phyloP scores from a whole-genome alignment of 2,797 vertebrate genomes.

The Alosa sapidissima region DNA sequence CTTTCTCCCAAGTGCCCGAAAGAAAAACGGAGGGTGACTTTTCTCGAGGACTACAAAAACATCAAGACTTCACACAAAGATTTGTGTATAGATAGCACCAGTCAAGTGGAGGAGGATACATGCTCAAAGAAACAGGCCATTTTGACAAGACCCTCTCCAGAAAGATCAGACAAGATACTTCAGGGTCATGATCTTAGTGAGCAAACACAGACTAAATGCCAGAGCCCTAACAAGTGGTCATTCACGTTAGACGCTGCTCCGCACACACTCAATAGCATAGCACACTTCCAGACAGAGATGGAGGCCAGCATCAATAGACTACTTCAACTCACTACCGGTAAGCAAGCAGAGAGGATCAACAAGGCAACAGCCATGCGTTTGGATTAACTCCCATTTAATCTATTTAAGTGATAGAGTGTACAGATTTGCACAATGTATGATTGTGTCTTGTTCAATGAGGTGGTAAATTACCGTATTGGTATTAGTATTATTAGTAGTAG shows the following conservation, averaged over 20 bases:
- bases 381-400: not conserved
- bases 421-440: too few species aligned
- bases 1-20: constrained; percentile 36
- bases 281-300: constrained; percentile 29
- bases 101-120: not conserved
- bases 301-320: constrained; percentile 39
- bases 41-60: constrained; percentile 54
- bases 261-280: not conserved
- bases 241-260: not conserved
- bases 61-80: not conserved
- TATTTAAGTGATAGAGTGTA: too few species aligned
- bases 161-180: not conserved
- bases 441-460: too few species aligned
- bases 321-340: constrained; percentile 39
- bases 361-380: not conserved
- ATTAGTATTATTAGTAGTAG: not conserved
- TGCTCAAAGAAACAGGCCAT: not conserved
- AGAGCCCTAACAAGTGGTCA: not conserved
- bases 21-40: constrained; percentile 59
- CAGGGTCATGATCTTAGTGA: constrained; percentile 12
- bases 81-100: not conserved
- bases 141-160: constrained; percentile 2
- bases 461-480: too few species aligned
- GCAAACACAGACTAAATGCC: not conserved
- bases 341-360: not conserved